Conservation (phyloP, 2,113 vertebrate species). For the Poecile atricapillus region DNA sequence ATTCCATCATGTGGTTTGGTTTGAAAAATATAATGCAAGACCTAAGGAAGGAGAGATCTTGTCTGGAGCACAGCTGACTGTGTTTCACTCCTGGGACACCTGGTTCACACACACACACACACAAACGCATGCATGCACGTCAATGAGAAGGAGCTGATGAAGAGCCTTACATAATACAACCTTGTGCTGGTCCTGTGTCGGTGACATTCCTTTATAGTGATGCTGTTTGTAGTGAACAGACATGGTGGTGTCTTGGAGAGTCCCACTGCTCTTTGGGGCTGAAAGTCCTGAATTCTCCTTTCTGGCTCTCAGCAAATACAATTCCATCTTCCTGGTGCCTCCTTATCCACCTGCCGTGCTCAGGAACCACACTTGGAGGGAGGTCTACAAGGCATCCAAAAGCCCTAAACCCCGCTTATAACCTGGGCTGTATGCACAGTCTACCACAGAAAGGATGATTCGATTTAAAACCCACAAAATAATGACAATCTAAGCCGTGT, state of each 20-base stretch:
- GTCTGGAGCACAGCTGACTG: background rate
- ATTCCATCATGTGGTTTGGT: background rate
- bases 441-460: background rate
- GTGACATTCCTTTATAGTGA: background rate
- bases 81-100: background rate
- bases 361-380: background rate
- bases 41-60: background rate
- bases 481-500: rapidly evolving
- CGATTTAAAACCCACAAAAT: background rate
- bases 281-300: background rate
- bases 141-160: background rate
- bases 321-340: background rate
- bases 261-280: background rate
- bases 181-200: background rate
- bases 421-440: background rate
- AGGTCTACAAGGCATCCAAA: background rate
- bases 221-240: background rate
- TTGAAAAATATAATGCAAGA: background rate
- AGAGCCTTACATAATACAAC: background rate
- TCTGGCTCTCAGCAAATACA: background rate
- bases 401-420: background rate
- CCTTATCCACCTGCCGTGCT: background rate
- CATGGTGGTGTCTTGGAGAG: background rate
- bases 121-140: no score
- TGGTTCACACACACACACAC: background rate